Evolutionary conservation across 2,797 vertebrate genomes (phyloP), one percentile per base, ranked within the genome.

Genomic region (Mormyrops attenuatus): DNA sequence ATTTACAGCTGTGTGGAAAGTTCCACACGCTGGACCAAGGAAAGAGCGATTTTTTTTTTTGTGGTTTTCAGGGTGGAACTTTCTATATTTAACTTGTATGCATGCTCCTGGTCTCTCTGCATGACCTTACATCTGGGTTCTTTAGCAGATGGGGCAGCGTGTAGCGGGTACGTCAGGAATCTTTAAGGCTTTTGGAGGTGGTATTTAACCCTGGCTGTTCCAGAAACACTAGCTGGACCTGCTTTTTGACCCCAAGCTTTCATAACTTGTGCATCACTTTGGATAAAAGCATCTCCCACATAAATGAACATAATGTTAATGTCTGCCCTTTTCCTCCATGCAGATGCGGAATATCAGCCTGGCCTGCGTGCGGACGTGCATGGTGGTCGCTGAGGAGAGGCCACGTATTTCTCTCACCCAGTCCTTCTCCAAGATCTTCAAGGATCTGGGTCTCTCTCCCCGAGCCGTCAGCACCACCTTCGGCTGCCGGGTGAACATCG

Each of bases 381-480:
- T 99, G 98, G 98, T 99, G 94, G 98, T 99, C 0, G 98, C 98
- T 0, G 98, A 99, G 95, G 98, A 99, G 93, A 94, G 98, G 60
- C 98, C 98, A 0, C 95, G 98, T 87, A 97, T 98, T 26, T 90
- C 97, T 0, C 95, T 99, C 80, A 97, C 98, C 0, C 98, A 99
- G 93, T 97, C 98, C 60, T 99, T 99, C 95, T 99, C 98, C 0
- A 99, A 98, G 96, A 95, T 99, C 82, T 99, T 99, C 95, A 99
- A 98, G 91, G 98, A 99, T 94, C 92, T 99, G 94, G 98, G 98
- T n/a, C 96, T 99, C 11, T 98, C 98, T 0, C 94, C 97, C 0
- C 97, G 98, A 0, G 97, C 98, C 0, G 98, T 99, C 92, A 99
- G 98, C 97, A 99, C 98, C 91, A 99, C 98, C 0, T 99, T 99